Base-by-base conservation (phyloP, 2,113 vertebrate species). In the Ginglymostoma cirratum region DNA sequence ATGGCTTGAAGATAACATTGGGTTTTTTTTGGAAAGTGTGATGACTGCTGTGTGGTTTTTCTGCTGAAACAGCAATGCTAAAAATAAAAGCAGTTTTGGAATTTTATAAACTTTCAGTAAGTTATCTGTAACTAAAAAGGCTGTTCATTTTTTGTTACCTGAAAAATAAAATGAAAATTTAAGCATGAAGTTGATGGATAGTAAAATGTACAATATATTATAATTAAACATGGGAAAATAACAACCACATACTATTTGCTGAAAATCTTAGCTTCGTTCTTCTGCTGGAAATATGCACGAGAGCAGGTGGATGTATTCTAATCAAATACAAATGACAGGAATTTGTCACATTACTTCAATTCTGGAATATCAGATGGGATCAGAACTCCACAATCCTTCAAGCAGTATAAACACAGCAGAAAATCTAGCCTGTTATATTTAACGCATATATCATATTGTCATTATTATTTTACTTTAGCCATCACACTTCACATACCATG, bases 111-210 rank as follows among this genome's bases (percentile, higher is more conserved):
- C 21, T 23, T 48, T 24, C 42, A 72, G 48, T 27, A 95, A 72
- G 24, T 69, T 90, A 34, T 61, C 27, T 27, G 67, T 48, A 30
- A 48, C 23, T 72, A 72, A 72, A n/a, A 24, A 30, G 4, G 45
- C 42, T 95, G 38, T 42, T 52, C 72, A 12, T 27, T 52, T 72
- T 72, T 70, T 52, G 27, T 24, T n/a, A 72, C 45, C 67, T 48
- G 66, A 69, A 95, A 95, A 95, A 72, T 95, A 95, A 42, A 95
- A 38, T 23, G 61, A 65, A 66, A 90, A 89, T 52, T n/a, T 90
- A 90, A 90, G 30, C 52, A 27, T 61, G 61, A 55, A 30, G 10
- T 17, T 55, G 27, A 61, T 55, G 55, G 10, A 89, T n/a, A 65
- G 17, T 52, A 42, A n/a, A 92, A 92, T 65, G 14, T 34, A 34